Conservation (phyloP, 2,888 invertebrate species). For the Nyleta sp. region DNA sequence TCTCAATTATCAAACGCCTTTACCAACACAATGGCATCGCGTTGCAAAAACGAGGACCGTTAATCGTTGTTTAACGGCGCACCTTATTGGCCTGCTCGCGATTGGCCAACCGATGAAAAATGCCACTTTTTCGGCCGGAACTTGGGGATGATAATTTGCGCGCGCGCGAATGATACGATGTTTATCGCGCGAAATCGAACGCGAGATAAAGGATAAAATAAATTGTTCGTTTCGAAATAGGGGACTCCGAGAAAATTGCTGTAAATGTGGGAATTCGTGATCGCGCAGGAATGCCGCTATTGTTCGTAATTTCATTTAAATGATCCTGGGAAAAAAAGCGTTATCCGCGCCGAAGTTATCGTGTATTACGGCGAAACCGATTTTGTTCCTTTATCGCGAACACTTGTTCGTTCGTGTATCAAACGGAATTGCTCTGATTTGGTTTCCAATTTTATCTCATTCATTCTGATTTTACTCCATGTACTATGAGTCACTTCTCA, state of each 20-base stretch:
- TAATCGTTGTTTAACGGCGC: constrained; percentile 53
- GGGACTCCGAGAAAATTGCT: constrained; percentile 29
- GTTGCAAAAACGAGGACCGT: constrained; percentile 54
- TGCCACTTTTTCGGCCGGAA: constrained; percentile 29
- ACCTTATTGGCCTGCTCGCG: constrained; percentile 42
- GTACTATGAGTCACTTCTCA: too few relatives aligned
- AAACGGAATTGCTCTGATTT: background rate
- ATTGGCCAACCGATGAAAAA: constrained; percentile 37
- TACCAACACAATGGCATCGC: constrained; percentile 50
- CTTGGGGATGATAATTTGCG: constrained; percentile 25
- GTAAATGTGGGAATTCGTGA: constrained; percentile 37
- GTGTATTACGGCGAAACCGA: constrained; percentile 5
- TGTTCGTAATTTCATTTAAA: constrained; percentile 44
- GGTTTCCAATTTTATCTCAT: background rate
- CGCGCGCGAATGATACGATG: constrained; percentile 7
- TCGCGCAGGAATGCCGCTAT: constrained; percentile 23
- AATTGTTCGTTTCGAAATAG: constrained; percentile 35
- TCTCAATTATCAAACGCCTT: constrained; percentile 61
- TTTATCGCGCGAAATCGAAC: constrained; percentile 22
- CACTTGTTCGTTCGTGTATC: background rate
- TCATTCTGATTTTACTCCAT: too few relatives aligned
- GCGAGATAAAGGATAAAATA: constrained; percentile 20
- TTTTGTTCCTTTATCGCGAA: constrained; percentile 16
- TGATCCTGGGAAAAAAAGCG: constrained; percentile 40
- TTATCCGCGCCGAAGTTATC: constrained; percentile 8